Base-by-base conservation (phyloP, 2,797 vertebrate species). In the Nothura maculosa region DNA sequence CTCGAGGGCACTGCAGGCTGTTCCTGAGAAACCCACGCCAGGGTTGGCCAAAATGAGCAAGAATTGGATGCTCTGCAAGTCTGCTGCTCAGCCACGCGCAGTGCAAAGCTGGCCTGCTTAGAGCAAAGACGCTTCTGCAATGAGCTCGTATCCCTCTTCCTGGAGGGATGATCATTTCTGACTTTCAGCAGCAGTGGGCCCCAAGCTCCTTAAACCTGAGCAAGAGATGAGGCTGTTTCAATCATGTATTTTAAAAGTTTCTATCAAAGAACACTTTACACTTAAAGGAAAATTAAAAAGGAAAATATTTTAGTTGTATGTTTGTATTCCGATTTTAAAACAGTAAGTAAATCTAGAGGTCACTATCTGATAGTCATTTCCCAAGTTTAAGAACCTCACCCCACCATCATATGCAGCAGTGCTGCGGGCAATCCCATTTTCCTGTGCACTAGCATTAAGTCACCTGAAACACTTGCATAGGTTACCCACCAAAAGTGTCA, bases 391-490 rank as follows among this genome's bases (percentile, higher is more conserved):
- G 36, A 16, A 87, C 38, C 28, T 64, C 87, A 69, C 16, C 43
- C 20, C 47, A 42, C 11, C 25, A 63, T 0, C 45, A 12, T 27
- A 38, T 4, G 1, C 12, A 78, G 78, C 6, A 32, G 15, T 57
- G 60, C 10, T 27, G 40, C 32, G 18, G 19, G 16, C 30, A 27
- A 25, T 19, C 6, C 64, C 4, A 67, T 69, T 81, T 60, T n/a
- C n/a, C 24, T 21, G 2, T 24, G 63, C 7, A 10, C 11, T 22
- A 63, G 8, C 12, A 43, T 22, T 45, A 81, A 68, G 22, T 36
- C 9, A 50, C 22, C 25, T 40, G 36, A 16, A 54, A 77, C 32
- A 45, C 8, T 22, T 63, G 3, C 11, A 72, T 57, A 42, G 54
- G 30, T 24, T 24, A 21, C 20, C 3, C 6, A 14, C 27, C 28